These are phyloP conservation scores for Mesembrinibis cayennensis DNA, from an alignment of 2,113 vertebrate genomes.

Conservation along the genomic window DNA sequence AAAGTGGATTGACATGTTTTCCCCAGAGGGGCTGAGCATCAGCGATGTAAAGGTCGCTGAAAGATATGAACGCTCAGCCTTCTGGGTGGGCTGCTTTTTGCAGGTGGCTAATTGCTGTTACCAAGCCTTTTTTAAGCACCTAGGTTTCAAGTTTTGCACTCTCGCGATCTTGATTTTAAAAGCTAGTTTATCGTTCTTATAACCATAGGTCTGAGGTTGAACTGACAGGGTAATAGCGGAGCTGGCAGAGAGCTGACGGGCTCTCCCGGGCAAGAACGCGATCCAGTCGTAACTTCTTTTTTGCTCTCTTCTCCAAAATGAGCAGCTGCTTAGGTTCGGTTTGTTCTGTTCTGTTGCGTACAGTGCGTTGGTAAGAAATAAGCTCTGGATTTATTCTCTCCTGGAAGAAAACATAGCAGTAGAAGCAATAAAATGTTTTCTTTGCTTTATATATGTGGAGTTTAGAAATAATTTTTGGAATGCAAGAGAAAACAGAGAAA, in stretches of 20 bases:
- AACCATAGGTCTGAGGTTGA: not conserved
- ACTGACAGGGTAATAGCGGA: accelerated
- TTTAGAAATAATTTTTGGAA: not conserved
- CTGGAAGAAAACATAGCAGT: not conserved
- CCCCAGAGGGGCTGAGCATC: not conserved
- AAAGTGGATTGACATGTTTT: not conserved
- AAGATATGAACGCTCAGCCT: not conserved
- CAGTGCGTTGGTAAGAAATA: not conserved
- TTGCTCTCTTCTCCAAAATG: not conserved
- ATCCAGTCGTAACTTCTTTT: not conserved
- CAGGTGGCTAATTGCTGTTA: not conserved
- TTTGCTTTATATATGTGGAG: not conserved
- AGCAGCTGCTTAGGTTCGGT: accelerated
- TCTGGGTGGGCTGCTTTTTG: not conserved
- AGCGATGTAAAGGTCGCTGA: not conserved
- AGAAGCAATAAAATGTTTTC: not conserved
- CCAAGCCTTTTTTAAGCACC: not conserved
- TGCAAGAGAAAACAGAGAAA: not conserved
- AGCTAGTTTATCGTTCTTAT: not conserved
- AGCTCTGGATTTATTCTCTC: not conserved
- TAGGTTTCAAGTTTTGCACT: not conserved
- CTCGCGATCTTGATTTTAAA: not conserved
- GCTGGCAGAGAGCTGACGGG: not conserved
- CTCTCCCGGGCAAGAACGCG: not conserved
- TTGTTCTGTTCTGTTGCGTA: not conserved